A percentile compares a stretch with the other conserved stretches of the same genome.
These are phyloP conservation scores for Drosophila diplacantha DNA, from an alignment of 2,888 invertebrate species.

Conservation along the genomic window DNA sequence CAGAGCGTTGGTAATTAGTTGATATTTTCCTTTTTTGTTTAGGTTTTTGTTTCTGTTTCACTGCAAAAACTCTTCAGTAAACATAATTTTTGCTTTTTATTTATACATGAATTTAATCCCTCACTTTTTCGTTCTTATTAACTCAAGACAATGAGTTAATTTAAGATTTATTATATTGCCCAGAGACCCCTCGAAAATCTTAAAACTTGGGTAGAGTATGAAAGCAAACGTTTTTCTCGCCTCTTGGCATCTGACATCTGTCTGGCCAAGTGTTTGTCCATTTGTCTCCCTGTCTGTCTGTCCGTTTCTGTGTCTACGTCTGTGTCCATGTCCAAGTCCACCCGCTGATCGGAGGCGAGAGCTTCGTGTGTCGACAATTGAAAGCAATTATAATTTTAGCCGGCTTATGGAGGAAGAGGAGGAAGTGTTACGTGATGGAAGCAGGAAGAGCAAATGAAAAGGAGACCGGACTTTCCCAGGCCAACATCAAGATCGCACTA, in stretches of 20 bases:
- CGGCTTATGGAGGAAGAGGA: slow-evolving; percentile 19
- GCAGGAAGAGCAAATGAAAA: slow-evolving; percentile 26
- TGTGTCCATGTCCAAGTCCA: slow-evolving; percentile 31
- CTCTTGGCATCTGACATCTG: slow-evolving; percentile 52
- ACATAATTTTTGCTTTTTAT: neutral
- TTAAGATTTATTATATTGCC: neutral
- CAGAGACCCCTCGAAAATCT: neutral
- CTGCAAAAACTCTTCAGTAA: neutral
- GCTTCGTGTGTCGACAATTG: slow-evolving; percentile 53
- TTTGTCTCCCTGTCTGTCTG: slow-evolving; percentile 21
- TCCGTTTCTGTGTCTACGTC: slow-evolving; percentile 38
- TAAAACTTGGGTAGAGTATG: slow-evolving; percentile 9
- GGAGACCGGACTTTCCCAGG: slow-evolving; percentile 23
- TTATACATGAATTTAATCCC: too few relatives aligned
- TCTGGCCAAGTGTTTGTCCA: slow-evolving; percentile 48
- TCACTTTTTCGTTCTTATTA: neutral
- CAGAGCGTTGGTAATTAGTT: too few relatives aligned
- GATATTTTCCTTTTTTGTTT: neutral
- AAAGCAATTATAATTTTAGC: slow-evolving; percentile 62
- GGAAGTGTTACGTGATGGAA: slow-evolving; percentile 38
- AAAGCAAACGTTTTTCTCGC: slow-evolving; percentile 12
- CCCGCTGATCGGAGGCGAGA: slow-evolving; percentile 44
- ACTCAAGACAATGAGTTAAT: neutral
- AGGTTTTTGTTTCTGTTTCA: neutral
- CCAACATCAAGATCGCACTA: slow-evolving; percentile 47